Evolutionary conservation across 2,888 invertebrate species (phyloP), one percentile per base, ranked within the genome.

Genomic region (Antitype chi): DNA sequence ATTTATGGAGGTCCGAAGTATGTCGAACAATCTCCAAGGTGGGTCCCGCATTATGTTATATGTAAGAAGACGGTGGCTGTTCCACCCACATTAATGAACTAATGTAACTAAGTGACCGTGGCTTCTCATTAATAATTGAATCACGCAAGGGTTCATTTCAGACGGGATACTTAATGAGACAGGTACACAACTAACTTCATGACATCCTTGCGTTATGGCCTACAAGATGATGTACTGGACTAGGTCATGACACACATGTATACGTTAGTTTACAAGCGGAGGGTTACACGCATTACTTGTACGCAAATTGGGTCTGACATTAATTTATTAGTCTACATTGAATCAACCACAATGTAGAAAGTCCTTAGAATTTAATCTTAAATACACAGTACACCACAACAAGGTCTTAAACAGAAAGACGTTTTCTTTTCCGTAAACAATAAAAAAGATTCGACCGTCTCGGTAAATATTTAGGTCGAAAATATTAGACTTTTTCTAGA

Each of bases 91-190:
- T 90, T 89, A 91, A 89, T 88, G 89, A 90, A 88, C 86, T 85
- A 87, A 86, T 89, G 90, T 89, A 91, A 89, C 90, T 89, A 90
- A 90, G 91, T 91, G 91, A 92, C 92, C 92, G 86, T 87, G 87
- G 87, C 79, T 81, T 89, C 88, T 86, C 86, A 87, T 92, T 90
- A 90, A 91, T 92, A 91, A 91, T 91, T 91, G 88, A 91, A 90
- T 88, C 88, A 89, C 86, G 88, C 89, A 86, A 89, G 89, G 90
- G 91, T 89, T 91, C 85, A 90, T 89, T 89, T 86, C 88, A 88
- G 84, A 74, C 64, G 78, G 79, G 87, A 82, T 86, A 85, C 84
- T 82, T 90, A 89, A 91, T 89, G 90, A 90, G 87, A 88, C 88
- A 86, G 89, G 86, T 85, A 78, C 76, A 79, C 71, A 86, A 88